Base-by-base conservation (phyloP, 2,888 invertebrate genomes). In the Temnothorax rugatulus region DNA sequence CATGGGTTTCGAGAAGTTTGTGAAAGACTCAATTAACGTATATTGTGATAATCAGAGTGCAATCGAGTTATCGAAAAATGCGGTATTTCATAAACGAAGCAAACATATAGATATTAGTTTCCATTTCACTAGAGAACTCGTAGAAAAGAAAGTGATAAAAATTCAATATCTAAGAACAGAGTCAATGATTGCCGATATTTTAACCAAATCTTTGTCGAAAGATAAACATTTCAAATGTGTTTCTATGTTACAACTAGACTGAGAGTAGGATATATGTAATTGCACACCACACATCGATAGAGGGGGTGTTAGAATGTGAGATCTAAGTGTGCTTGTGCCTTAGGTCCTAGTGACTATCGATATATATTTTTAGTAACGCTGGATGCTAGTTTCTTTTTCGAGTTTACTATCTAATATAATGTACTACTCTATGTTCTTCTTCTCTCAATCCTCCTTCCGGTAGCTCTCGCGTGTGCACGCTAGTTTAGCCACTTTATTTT, bases 61-160 rank as follows among this genome's bases (percentile, higher is more conserved):
- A 0, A 82, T 83, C n/a, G 59, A 84, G 71, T 64, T 84, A 21
- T 81, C 75, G 3, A 82, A 85, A 47, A 87, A 88, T 25, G 63
- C 83, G 0, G 68, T 86, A 13, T 86, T 66, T n/a, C 84, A 88
- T 57, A 83, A 83, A 9, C 59, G 83, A 1, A 87, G 84, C 57
- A 89, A 88, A n/a, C 88, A 88, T 25, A 86, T 88, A 1, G 88
- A 87, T 4, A 87, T 88, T 2, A 52, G 29, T 0, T 85, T 66
- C 57, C 84, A 88, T 59, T 87, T 85, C 38, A 59, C 84, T 11
- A 66, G 86, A 8, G 84, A 88, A 29, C 57, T 82, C 15, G 73
- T 82, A 13, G 81, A 87, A 54, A 86, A 82, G n/a, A 74, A 76
- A 7, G 77, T 15, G 5, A 59, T 59, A 59, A 2, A 2, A 3